phyloP scores from a whole-genome alignment of 2,888 invertebrate genomes.

The Tigriopus californicus region DNA sequence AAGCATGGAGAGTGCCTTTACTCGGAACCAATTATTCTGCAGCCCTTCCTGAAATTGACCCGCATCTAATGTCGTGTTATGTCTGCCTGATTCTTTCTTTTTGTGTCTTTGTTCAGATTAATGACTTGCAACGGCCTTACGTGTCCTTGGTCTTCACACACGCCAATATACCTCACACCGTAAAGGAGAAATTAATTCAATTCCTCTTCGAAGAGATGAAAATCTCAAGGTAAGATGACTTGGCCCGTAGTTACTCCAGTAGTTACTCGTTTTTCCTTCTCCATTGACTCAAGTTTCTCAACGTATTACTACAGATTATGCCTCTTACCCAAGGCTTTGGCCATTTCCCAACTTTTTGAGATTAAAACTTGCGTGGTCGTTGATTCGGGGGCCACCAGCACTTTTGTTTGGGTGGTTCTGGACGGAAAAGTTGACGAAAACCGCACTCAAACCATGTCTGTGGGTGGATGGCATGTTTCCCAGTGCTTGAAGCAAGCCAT shows the following conservation, averaged over 20 bases:
- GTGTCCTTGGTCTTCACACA: constrained; percentile 29
- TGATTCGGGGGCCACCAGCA: constrained; percentile 30
- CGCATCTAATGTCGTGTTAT: not conserved
- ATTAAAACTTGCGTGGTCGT: constrained; percentile 31
- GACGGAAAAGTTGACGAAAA: constrained; percentile 24
- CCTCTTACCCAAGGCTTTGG: constrained; percentile 24
- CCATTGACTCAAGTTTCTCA: too few relatives aligned
- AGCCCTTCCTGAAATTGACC: too few relatives aligned
- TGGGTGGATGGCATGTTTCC: constrained; percentile 31
- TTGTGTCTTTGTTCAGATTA: constrained; percentile 20
- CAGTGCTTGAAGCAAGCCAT: constrained; percentile 29
- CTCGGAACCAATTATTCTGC: not conserved
- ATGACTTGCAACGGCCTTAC: constrained; percentile 27
- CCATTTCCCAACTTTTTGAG: constrained; percentile 28
- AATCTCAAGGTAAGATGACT: constrained; percentile 26
- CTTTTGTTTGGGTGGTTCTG: constrained; percentile 30
- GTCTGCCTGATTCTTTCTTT: constrained; percentile 22
- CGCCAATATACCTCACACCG: constrained; percentile 22
- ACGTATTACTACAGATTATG: constrained; percentile 15
- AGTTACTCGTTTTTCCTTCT: not conserved
- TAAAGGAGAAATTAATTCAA: constrained; percentile 28
- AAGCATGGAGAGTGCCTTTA: too few relatives aligned
- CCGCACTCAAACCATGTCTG: constrained; percentile 26
- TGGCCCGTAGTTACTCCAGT: not conserved
- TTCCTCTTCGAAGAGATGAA: constrained; percentile 30